phyloP scores from a whole-genome alignment of 2,113 vertebrate species.

The Ptilonorhynchus violaceus region DNA sequence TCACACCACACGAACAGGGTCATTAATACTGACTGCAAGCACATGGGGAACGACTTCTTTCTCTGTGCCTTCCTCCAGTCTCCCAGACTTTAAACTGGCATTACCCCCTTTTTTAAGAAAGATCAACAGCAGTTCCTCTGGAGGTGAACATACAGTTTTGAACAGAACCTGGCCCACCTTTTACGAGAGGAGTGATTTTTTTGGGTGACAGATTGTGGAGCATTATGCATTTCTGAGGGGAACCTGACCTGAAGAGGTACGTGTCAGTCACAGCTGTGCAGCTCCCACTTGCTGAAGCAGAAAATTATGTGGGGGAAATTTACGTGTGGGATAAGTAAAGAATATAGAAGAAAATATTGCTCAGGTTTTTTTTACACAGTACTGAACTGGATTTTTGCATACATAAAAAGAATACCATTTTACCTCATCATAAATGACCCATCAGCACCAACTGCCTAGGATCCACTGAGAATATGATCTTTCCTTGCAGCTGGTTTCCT shows the following conservation, averaged over 20 bases:
- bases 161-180: neutral
- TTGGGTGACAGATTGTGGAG: neutral
- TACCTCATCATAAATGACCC: neutral
- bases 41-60: neutral
- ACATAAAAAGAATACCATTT: neutral
- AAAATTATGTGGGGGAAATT: neutral
- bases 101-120: neutral
- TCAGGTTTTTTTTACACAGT: neutral
- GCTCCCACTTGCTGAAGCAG: neutral
- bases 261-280: neutral
- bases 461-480: neutral
- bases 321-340: neutral
- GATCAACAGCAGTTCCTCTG: neutral
- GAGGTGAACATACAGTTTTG: neutral
- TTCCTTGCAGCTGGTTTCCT: neutral
- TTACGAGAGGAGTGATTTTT: neutral
- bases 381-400: neutral
- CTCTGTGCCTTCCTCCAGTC: neutral
- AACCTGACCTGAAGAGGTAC: neutral
- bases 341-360: neutral
- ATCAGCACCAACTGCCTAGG: neutral
- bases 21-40: neutral
- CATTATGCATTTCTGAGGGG: neutral
- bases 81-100: neutral
- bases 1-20: neutral